phyloP scores from a whole-genome alignment of 2,797 vertebrate genomes.

The Darevskia nairensis region DNA sequence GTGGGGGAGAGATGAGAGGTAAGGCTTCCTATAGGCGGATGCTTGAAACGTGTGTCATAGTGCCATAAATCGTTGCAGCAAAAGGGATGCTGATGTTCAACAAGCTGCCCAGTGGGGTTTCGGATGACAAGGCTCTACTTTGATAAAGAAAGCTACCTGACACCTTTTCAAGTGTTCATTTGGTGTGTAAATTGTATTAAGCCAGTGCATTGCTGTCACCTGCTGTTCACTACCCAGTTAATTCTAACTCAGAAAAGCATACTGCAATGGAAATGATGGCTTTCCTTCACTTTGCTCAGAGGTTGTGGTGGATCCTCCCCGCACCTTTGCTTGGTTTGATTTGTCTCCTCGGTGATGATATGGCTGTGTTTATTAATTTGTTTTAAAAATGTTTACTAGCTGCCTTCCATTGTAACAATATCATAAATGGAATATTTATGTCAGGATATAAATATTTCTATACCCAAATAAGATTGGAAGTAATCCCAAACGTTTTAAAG shows the following conservation, averaged over 20 bases:
- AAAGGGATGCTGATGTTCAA: neutral
- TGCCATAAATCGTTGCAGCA: slow-evolving; percentile 12
- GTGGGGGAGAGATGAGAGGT: neutral
- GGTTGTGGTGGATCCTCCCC: neutral
- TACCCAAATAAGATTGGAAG: too few species aligned
- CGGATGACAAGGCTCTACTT: neutral
- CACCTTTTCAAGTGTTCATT: slow-evolving; percentile 6
- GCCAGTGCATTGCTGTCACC: neutral
- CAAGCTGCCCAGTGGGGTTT: neutral
- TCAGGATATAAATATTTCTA: too few species aligned
- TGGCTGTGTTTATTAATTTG: neutral
- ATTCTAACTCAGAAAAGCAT: slow-evolving; percentile 14
- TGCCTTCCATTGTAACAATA: too few species aligned
- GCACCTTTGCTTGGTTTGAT: neutral
- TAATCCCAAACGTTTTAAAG: too few species aligned
- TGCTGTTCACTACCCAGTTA: neutral
- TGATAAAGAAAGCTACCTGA: neutral
- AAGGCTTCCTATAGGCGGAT: neutral
- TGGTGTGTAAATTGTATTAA: slow-evolving; percentile 18
- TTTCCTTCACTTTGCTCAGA: neutral
- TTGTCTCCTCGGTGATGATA: neutral
- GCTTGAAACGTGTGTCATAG: neutral
- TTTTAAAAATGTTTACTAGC: neutral
- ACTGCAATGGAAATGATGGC: slow-evolving; percentile 6
- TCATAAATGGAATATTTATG: too few species aligned